A percentile compares a stretch with the other conserved stretches of the same genome.
Evolutionary conservation across 2,797 vertebrate genomes (phyloP).

Genomic region (Onychomys leucogaster): DNA sequence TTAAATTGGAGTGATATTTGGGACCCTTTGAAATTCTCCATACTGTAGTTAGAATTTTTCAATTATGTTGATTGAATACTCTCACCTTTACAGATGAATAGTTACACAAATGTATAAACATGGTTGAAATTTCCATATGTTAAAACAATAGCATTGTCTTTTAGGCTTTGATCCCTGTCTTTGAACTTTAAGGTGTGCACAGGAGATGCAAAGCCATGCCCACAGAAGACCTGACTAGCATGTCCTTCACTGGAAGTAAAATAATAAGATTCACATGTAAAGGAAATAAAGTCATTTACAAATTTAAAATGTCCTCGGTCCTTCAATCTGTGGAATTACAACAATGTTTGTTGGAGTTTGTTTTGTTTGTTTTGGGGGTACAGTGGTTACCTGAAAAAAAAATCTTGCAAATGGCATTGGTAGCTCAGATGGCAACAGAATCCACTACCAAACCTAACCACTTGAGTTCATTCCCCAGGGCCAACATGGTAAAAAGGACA

Average conservation of each 20-base stretch:
- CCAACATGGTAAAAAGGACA: background rate
- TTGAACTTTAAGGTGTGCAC: background rate
- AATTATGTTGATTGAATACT: constrained; percentile 26
- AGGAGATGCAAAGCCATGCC: background rate
- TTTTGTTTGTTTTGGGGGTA: background rate
- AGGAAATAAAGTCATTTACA: background rate
- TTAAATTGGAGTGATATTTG: constrained; percentile 63
- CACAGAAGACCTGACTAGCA: background rate
- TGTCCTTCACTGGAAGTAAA: background rate
- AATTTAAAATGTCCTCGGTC: background rate
- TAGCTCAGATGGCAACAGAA: background rate
- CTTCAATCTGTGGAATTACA: background rate
- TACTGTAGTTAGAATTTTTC: constrained; percentile 44
- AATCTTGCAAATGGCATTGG: background rate
- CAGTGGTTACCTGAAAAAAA: background rate
- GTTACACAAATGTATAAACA: background rate
- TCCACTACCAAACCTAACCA: background rate
- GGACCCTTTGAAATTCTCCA: constrained; percentile 60
- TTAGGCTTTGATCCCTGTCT: background rate
- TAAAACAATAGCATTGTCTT: background rate
- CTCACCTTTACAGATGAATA: background rate
- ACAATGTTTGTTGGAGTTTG: background rate
- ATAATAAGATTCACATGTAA: background rate
- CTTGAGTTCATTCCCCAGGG: background rate
- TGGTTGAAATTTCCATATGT: background rate